Percentiles rank a stretch among this genome's conserved stretches.
Conservation (phyloP, 2,888 invertebrate genomes). For the Epinotia bilunana region DNA sequence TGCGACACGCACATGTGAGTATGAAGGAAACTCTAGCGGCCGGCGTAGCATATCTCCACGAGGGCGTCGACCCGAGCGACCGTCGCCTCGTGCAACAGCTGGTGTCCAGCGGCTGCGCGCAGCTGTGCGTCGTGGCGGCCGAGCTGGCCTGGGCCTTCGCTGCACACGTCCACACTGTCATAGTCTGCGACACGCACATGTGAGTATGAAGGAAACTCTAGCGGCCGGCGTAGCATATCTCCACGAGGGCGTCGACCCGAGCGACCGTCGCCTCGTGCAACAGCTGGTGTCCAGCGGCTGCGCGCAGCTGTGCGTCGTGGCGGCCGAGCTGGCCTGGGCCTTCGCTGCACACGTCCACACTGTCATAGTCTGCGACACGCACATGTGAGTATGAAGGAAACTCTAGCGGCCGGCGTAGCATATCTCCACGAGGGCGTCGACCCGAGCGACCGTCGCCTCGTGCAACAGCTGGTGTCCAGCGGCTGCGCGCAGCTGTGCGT, state of each 20-base stretch:
- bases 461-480: slow-evolving; percentile 96
- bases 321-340: slow-evolving; percentile 96
- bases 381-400: slow-evolving; percentile 93
- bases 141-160: slow-evolving; percentile 97
- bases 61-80: slow-evolving; percentile 94
- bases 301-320: slow-evolving; percentile 94
- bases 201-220: slow-evolving; percentile 96
- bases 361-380: slow-evolving; percentile 89
- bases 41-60: slow-evolving; percentile 99
- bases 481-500: slow-evolving; percentile 96
- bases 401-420: slow-evolving; percentile 97
- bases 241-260: slow-evolving; percentile 95
- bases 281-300: slow-evolving; percentile 97
- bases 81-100: slow-evolving; percentile 96
- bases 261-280: slow-evolving; percentile 96
- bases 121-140: slow-evolving; percentile 94
- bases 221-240: slow-evolving; percentile 98
- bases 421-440: slow-evolving; percentile 98
- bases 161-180: slow-evolving; percentile 95
- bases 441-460: slow-evolving; percentile 92
- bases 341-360: slow-evolving; percentile 95
- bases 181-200: slow-evolving; percentile 85
- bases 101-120: slow-evolving; percentile 96
- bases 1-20: slow-evolving; percentile 67
- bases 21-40: slow-evolving; percentile 96